Percentiles rank a stretch among this genome's conserved stretches.
These are phyloP conservation scores for Microctenopoma stevenorrisi DNA, from an alignment of 2,797 vertebrate species.

Conservation along the genomic window DNA sequence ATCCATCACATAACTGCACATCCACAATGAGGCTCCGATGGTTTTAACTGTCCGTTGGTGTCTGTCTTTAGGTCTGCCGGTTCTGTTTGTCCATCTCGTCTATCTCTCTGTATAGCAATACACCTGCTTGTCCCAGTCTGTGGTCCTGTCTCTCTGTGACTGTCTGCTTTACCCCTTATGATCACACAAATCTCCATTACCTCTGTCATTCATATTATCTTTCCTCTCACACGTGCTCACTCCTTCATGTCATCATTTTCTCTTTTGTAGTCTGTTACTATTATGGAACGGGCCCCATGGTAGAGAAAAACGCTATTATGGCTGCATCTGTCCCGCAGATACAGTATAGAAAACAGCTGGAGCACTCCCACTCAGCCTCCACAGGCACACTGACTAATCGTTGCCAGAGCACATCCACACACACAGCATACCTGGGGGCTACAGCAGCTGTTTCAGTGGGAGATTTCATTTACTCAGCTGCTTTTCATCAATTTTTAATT, in stretches of 20 bases:
- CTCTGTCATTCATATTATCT: background rate
- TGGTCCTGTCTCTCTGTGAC: slow-evolving; percentile 38
- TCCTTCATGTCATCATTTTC: slow-evolving; percentile 8
- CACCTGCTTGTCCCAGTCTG: slow-evolving; percentile 38
- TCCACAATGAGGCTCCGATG: slow-evolving; percentile 51
- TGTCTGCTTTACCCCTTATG: slow-evolving; percentile 14
- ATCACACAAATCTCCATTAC: background rate
- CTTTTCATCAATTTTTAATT: slow-evolving; percentile 54
- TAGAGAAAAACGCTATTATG: background rate
- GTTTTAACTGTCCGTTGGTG: slow-evolving; percentile 51
- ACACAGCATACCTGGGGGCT: slow-evolving; percentile 14
- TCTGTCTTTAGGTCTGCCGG: slow-evolving; percentile 41
- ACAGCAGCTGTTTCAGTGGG: slow-evolving; percentile 47
- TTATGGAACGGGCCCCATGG: background rate
- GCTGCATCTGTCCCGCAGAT: slow-evolving; percentile 19
- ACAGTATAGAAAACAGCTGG: slow-evolving; percentile 39
- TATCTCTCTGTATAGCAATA: slow-evolving; percentile 34
- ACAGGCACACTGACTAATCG: slow-evolving; percentile 39
- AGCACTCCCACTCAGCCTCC: slow-evolving; percentile 18
- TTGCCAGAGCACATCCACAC: slow-evolving; percentile 8
- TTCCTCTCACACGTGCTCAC: slow-evolving; percentile 1
- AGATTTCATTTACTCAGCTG: slow-evolving; percentile 51
- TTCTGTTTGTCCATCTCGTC: slow-evolving; percentile 41
- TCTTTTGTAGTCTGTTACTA: slow-evolving; percentile 3
- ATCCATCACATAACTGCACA: slow-evolving; percentile 48